phyloP scores from a whole-genome alignment of 2,888 invertebrate species.

The Hirtodrosophila confusa region DNA sequence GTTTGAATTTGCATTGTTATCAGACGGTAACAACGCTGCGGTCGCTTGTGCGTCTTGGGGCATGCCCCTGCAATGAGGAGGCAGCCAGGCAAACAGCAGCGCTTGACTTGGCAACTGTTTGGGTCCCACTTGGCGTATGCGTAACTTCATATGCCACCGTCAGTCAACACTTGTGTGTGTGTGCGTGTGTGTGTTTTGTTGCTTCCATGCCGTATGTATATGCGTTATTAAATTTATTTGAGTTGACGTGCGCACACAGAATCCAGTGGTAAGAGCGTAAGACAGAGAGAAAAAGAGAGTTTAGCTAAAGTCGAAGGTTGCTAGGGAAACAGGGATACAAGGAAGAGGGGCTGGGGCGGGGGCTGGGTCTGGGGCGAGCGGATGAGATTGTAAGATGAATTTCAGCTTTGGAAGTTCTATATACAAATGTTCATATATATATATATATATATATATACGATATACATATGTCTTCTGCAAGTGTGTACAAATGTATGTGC shows the following conservation, averaged over 20 bases:
- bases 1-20: constrained; percentile 73
- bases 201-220: constrained; percentile 60
- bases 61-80: constrained; percentile 45
- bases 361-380: constrained; percentile 14
- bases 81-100: constrained; percentile 47
- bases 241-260: constrained; percentile 70
- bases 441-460: neutral
- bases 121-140: constrained; percentile 65
- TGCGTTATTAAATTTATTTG: constrained; percentile 80
- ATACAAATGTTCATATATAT: constrained; percentile 7
- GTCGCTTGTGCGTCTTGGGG: constrained; percentile 64
- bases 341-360: constrained; percentile 29
- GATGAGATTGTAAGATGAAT: constrained; percentile 47
- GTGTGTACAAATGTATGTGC: constrained; percentile 13
- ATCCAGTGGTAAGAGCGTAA: constrained; percentile 7
- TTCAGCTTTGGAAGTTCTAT: constrained; percentile 33
- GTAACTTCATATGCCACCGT: constrained; percentile 53
- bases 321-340: constrained; percentile 44
- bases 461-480: constrained; percentile 13
- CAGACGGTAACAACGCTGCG: constrained; percentile 51
- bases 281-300: constrained; percentile 2
- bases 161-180: constrained; percentile 6
- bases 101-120: constrained; percentile 61
- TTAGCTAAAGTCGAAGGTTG: constrained; percentile 38
- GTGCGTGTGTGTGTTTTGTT: constrained; percentile 15